Evolutionary conservation across 2,113 vertebrate genomes (phyloP), one percentile per base, ranked within the genome.

Genomic region (Calonectris borealis): DNA sequence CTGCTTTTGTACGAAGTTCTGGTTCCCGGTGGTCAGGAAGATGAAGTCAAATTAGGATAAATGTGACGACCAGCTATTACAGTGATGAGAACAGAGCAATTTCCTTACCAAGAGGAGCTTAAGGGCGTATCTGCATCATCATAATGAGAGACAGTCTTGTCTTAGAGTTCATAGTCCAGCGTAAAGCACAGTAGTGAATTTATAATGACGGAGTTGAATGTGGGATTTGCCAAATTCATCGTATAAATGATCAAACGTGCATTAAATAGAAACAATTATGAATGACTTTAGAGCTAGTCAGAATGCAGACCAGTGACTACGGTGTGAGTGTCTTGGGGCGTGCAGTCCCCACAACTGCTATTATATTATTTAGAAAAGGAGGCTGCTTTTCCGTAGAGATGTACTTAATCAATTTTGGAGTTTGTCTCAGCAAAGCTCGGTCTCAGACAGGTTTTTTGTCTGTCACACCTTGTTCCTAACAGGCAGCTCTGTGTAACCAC

Each of bases 271-370:
- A 81, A 38, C 36, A 79, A 17, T 57, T 65, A 9, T 6, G 6
- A 60, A 25, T 69, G 46, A 16, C 18, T 60, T 16, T 3, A 17
- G 70, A 54, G 77, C 6, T 8, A 0, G 32, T 16, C 40, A 46
- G 52, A 71, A 34, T 22, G 10, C 73, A 27, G 60, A 49, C 15
- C 49, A 8, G 34, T 16, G 77, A 2, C 29, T 44, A 8, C 6
- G 16, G 20, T 0, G 9, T 0, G 7, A 15, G 21, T 19, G 0
- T 48, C 44, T 29, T 1, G 65, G 46, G 60, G 36, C 16, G 3
- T 3, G 0, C 38, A 24, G 78, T 18, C 55, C 85, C 42, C 55
- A 2, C 20, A 26, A 10, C 25, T 20, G 24, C 40, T 9, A 2
- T 58, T n/a, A 7, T 1, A 0, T 4, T 22, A 4, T n/a, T 48